Evolutionary conservation across 2,113 vertebrate genomes (phyloP), one percentile per base, ranked within the genome.

Genomic region (Macrotus californicus): DNA sequence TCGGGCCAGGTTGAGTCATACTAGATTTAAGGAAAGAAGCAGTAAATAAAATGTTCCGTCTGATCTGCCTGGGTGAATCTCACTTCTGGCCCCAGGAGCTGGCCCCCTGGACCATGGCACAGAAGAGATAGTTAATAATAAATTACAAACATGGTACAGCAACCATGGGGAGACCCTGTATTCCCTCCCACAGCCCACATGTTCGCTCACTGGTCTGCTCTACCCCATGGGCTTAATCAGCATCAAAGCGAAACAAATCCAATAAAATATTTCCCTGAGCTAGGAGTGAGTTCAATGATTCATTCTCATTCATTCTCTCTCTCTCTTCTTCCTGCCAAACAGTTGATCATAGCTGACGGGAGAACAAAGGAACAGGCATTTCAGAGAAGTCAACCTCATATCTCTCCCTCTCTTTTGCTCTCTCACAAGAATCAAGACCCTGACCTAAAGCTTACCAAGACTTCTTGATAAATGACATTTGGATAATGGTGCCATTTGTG

Each of bases 221-320:
- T 98, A 97, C 98, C 98, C 97, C 97, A 98, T 98, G 98, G 98
- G 98, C 97, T 98, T 98, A 98, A 98, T 98, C 87, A 97, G 97
- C 98, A 98, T 98, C 98, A 99, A 98, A 98, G 98, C 86, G 96
- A 98, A 98, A 98, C 98, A 98, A 98, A 98, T 98, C 98, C 98
- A 98, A 98, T 98, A 98, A 98, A 98, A 98, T 54, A 86, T 97
- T 98, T 98, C 97, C 97, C 97, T 98, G 97, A 98, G 97, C 98
- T 96, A 97, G 95, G 97, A 97, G 97, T 92, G 95, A 97, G 98
- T 96, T 97, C 97, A 87, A 87, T 97, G 97, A 97, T 94, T 96
- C 95, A 70, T 94, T 92, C 46, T 89, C 80, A 54, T 85, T 90
- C 84, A 86, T 77, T 93, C n/a, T 82, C 73, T 73, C 93, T 72